These are phyloP conservation scores for Alauda arvensis DNA, from an alignment of 2,797 vertebrate genomes.

Conservation along the genomic window DNA sequence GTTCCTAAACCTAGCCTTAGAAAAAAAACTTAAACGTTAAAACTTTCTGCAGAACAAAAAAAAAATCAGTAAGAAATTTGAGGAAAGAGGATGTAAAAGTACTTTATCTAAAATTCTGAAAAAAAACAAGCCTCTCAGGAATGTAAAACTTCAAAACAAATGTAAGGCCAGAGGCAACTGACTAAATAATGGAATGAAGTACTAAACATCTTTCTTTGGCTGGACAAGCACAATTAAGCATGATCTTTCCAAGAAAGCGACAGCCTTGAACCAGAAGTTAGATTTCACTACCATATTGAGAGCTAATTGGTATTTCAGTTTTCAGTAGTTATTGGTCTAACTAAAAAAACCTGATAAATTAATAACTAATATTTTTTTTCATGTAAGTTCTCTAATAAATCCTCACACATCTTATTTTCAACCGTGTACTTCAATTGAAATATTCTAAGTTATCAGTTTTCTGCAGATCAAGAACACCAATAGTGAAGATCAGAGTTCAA, in stretches of 20 bases:
- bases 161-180: not conserved
- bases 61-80: not conserved
- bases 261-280: not conserved
- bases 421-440: not conserved
- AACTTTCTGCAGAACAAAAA: not conserved
- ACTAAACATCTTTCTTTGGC: not conserved
- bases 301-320: not conserved
- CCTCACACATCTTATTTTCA: not conserved
- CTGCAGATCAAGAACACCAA: not conserved
- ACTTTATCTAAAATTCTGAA: not conserved
- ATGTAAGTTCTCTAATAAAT: not conserved
- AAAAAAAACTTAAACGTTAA: not conserved
- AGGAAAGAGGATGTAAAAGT: not conserved
- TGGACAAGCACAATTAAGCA: not conserved
- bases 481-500: not conserved
- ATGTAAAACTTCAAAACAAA: not conserved
- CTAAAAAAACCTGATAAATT: not conserved
- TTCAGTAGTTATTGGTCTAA: not conserved
- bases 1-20: not conserved
- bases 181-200: not conserved
- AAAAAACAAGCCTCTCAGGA: not conserved
- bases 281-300: not conserved
- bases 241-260: not conserved
- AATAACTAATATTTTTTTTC: not conserved
- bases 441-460: not conserved